A percentile compares a stretch with the other conserved stretches of the same genome.
phyloP scores from a whole-genome alignment of 2,113 vertebrate genomes.

The Erythrocebus patas region DNA sequence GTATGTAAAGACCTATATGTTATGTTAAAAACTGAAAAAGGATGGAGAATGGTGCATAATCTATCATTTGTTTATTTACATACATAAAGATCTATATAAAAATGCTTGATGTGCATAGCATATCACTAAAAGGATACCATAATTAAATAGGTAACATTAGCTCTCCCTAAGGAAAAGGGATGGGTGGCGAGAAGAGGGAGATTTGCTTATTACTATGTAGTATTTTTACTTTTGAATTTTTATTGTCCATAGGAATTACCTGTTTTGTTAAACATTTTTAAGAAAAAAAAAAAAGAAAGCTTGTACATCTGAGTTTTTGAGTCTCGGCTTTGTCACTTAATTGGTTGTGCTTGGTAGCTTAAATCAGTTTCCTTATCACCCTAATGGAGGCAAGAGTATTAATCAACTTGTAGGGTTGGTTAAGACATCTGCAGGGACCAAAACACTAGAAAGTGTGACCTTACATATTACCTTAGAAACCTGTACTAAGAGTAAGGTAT shows the following conservation, averaged over 20 bases:
- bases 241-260: background rate
- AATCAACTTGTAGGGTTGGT: background rate
- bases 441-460: background rate
- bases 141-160: background rate
- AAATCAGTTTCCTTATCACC: background rate
- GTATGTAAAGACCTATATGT: background rate
- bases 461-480: background rate
- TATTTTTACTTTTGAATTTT: background rate
- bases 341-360: background rate
- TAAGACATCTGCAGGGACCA: background rate
- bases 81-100: background rate
- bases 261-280: background rate
- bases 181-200: background rate
- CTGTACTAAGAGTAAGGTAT: background rate
- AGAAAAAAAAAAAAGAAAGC: background rate
- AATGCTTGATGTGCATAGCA: background rate
- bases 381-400: background rate
- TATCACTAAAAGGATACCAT: rapidly evolving
- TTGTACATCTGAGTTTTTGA: background rate
- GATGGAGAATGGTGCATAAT: no score
- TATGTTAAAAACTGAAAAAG: background rate
- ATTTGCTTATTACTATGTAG: background rate
- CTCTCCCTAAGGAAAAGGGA: background rate
- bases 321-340: background rate
- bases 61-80: background rate